These are phyloP conservation scores for Podarcis siculus DNA, from an alignment of 2,797 vertebrate genomes.

Conservation along the genomic window DNA sequence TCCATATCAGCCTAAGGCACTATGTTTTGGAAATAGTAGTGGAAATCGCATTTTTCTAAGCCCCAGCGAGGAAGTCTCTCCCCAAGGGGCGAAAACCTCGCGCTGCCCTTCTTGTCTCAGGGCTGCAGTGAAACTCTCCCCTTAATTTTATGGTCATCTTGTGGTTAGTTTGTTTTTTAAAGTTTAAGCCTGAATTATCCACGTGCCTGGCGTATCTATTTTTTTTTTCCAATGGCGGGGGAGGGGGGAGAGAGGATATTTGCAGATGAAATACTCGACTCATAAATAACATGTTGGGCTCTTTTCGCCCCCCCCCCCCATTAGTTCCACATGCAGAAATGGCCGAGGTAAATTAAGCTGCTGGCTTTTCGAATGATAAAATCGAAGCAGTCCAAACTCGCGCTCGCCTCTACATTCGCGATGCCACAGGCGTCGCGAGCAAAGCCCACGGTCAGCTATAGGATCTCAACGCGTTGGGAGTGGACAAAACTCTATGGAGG, in stretches of 20 bases:
- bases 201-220: not conserved
- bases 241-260: conserved; percentile 33
- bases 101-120: not conserved
- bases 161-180: conserved; percentile 38
- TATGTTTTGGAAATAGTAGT: not conserved
- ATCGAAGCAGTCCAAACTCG: not conserved
- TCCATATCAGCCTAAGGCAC: not conserved
- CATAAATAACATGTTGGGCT: conserved; percentile 66
- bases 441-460: not conserved
- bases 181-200: conserved; percentile 39
- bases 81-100: not conserved
- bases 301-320: conserved; percentile 12
- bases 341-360: conserved; percentile 63
- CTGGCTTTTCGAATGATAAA: conserved; percentile 62
- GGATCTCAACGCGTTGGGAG: not conserved
- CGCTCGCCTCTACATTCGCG: conserved; percentile 35
- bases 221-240: conserved; percentile 28
- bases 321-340: conserved; percentile 69
- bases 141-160: conserved; percentile 44
- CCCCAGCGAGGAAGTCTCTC: not conserved
- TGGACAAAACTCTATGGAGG: not conserved
- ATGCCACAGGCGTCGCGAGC: not conserved
- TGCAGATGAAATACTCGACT: conserved; percentile 65
- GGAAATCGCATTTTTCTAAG: not conserved
- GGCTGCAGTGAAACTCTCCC: not conserved